phyloP scores from a whole-genome alignment of 2,113 vertebrate species.

The Gallinago media region DNA sequence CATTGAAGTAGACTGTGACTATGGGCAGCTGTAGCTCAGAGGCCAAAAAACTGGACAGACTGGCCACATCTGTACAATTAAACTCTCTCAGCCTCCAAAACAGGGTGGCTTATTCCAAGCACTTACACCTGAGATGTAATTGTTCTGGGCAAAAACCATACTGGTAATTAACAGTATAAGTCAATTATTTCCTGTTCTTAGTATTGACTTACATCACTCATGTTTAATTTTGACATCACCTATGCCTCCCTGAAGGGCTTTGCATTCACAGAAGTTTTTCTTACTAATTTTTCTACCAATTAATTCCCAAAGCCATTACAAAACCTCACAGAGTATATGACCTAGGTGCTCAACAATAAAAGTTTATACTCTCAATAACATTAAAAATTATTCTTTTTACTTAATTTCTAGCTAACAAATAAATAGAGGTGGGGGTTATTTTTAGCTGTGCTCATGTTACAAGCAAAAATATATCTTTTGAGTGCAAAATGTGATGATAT shows the following conservation, averaged over 20 bases:
- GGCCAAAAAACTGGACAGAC: neutral
- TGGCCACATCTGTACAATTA: neutral
- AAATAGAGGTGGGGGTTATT: neutral
- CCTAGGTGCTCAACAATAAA: neutral
- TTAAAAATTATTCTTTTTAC: neutral
- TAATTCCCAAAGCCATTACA: neutral
- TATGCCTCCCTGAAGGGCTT: neutral
- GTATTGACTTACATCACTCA: neutral
- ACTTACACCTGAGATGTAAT: neutral
- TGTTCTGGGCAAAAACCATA: neutral
- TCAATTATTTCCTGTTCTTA: neutral
- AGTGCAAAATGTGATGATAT: neutral
- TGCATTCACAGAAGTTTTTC: neutral
- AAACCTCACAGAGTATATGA: neutral
- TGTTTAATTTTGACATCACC: neutral
- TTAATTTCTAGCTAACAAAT: neutral
- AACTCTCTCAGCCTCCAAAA: neutral
- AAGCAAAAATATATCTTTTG: neutral
- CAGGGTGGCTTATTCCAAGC: neutral
- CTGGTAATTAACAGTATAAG: neutral
- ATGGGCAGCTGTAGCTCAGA: neutral
- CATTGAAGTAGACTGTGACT: neutral
- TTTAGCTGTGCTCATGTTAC: neutral
- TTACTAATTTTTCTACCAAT: neutral
- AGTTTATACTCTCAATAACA: neutral